phyloP scores from a whole-genome alignment of 2,797 vertebrate genomes.

The Etheostoma nigrum region DNA sequence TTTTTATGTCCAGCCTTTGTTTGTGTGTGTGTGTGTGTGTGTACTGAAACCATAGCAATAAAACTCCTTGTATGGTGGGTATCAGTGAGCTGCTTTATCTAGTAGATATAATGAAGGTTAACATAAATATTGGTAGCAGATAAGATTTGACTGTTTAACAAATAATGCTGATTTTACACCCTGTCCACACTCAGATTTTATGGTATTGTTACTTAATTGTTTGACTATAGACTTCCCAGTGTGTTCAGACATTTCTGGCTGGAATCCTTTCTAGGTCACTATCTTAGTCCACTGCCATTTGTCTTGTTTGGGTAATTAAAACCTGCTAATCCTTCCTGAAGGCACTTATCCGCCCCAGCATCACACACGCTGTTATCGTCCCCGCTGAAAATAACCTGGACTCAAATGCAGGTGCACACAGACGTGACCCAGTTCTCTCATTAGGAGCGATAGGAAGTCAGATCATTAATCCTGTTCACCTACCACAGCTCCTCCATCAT shows the following conservation, averaged over 20 bases:
- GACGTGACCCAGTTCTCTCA: not conserved
- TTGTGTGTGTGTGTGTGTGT: no score
- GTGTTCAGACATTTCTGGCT: constrained; percentile 15
- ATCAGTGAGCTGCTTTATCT: constrained; percentile 48
- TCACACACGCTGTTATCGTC: constrained; percentile 19
- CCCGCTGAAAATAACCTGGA: constrained; percentile 65
- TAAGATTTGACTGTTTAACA: constrained; percentile 29
- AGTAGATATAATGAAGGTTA: constrained; percentile 30
- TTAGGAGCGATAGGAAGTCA: constrained; percentile 1
- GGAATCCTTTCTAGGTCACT: constrained; percentile 38
- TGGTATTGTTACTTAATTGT: not conserved
- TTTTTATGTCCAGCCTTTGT: constrained; percentile 13
- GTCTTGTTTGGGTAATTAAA: constrained; percentile 56
- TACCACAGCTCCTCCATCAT: not conserved
- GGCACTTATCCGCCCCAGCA: constrained; percentile 36
- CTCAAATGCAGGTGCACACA: constrained; percentile 45
- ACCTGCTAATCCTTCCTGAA: constrained; percentile 63
- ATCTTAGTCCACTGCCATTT: constrained; percentile 31
- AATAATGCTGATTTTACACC: not conserved
- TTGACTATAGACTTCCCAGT: not conserved
- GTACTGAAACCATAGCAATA: constrained; percentile 22
- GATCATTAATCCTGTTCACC: not conserved
- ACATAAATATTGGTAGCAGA: constrained; percentile 26
- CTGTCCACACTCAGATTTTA: not conserved
- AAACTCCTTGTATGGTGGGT: constrained; percentile 4